A percentile compares a stretch with the other conserved stretches of the same genome.
Evolutionary conservation across 2,797 vertebrate species (phyloP).

Genomic region (Melanotaenia nigrans): DNA sequence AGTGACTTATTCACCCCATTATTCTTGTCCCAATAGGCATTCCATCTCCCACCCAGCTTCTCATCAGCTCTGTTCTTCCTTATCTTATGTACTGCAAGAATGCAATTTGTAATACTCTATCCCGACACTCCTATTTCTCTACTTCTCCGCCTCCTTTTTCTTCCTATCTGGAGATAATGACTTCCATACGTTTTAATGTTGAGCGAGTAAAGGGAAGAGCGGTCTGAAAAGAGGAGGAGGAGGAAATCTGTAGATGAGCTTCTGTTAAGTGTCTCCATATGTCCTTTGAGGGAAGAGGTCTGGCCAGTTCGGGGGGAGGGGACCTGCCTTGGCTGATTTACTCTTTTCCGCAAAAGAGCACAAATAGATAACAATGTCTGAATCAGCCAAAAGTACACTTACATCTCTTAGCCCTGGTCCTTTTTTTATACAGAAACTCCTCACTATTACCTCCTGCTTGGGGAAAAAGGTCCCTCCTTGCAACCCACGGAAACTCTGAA

Average conservation of each 20-base stretch:
- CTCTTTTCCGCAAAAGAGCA: conserved; percentile 56
- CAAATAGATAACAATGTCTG: conserved; percentile 57
- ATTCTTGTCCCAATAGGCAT: conserved; percentile 29
- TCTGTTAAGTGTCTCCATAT: conserved; percentile 85
- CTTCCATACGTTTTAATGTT: conserved; percentile 78
- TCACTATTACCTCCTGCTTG: conserved; percentile 43
- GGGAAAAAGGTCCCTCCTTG: conserved; percentile 12
- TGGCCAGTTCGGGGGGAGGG: conserved; percentile 33
- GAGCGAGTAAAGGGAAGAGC: conserved; percentile 60
- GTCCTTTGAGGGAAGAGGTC: conserved; percentile 57
- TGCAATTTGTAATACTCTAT: conserved; percentile 59
- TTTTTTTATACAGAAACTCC: conserved; percentile 43
- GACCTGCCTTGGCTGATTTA: conserved; percentile 44
- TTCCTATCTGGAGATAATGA: conserved; percentile 69
- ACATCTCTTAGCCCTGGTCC: conserved; percentile 50
- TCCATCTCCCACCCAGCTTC: conserved; percentile 35
- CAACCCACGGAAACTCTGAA: conserved; percentile 52
- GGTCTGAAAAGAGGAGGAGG: conserved; percentile 57
- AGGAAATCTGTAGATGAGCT: conserved; percentile 83
- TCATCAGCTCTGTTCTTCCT: conserved; percentile 39
- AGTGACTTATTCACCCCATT: conserved; percentile 50
- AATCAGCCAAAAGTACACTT: conserved; percentile 56
- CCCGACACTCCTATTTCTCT: conserved; percentile 32
- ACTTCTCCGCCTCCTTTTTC: conserved; percentile 33
- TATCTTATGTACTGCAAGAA: conserved; percentile 42